Percentiles rank a stretch among this genome's conserved stretches.
Conservation (phyloP, 2,797 vertebrate genomes). For the Myripristis murdjan region DNA sequence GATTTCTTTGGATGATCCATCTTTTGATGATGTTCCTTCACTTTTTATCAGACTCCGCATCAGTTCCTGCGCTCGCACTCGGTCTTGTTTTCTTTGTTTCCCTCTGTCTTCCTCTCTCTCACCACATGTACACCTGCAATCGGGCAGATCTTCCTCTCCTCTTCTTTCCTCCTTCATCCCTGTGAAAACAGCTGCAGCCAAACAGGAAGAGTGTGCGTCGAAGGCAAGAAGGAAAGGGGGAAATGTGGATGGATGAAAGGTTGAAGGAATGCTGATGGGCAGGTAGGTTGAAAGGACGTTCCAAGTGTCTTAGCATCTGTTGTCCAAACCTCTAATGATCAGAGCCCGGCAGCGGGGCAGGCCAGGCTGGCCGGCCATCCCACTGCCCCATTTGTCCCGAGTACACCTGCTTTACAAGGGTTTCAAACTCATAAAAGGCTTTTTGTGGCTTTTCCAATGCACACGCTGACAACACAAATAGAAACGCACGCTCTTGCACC, state of each 20-base stretch:
- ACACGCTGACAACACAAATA: slow-evolving; percentile 8
- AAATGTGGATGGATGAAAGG: slow-evolving; percentile 43
- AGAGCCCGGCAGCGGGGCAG: slow-evolving; percentile 33
- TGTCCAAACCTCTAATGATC: slow-evolving; percentile 71
- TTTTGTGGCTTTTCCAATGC: slow-evolving; percentile 63
- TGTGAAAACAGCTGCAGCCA: slow-evolving; percentile 68
- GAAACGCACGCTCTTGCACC: slow-evolving; percentile 22
- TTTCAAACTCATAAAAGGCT: slow-evolving; percentile 75
- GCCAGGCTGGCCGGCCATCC: slow-evolving; percentile 40
- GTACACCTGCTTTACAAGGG: slow-evolving; percentile 80
- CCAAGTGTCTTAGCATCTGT: slow-evolving; percentile 70
- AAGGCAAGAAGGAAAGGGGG: slow-evolving; percentile 31
- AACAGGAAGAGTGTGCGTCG: slow-evolving; percentile 51
- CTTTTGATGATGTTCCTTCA: neutral
- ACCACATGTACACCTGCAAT: neutral
- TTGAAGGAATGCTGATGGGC: slow-evolving; percentile 68
- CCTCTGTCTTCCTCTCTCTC: neutral
- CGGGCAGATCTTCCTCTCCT: neutral
- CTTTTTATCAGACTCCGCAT: neutral
- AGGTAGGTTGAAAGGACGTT: slow-evolving; percentile 62
- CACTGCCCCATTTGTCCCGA: slow-evolving; percentile 69
- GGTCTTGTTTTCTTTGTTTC: slow-evolving; percentile 16
- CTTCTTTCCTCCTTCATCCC: slow-evolving; percentile 8
- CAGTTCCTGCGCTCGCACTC: neutral
- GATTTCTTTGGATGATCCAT: slow-evolving; percentile 6